These are phyloP conservation scores for Lycocorax pyrrhopterus DNA, from an alignment of 2,113 vertebrate species.

Conservation along the genomic window DNA sequence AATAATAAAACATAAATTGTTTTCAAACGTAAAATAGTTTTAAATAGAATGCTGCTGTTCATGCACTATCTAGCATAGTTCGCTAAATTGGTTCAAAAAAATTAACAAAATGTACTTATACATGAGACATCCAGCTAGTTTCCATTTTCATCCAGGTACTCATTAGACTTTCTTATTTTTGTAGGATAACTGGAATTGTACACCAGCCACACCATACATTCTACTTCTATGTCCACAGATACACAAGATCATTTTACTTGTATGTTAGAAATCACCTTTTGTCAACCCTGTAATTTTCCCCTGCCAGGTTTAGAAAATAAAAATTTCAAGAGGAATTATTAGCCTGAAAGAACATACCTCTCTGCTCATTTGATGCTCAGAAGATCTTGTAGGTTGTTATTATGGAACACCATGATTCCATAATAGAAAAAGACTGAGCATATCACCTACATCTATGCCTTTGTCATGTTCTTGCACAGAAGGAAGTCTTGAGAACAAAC, in stretches of 20 bases:
- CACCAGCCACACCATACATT: background rate
- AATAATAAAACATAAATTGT: background rate
- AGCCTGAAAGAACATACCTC: background rate
- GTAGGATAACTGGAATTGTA: background rate
- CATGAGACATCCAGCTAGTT: background rate
- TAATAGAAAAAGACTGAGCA: background rate
- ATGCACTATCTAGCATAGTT: background rate
- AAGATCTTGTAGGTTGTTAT: background rate
- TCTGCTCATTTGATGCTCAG: background rate
- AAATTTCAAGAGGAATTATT: background rate
- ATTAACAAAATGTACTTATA: background rate
- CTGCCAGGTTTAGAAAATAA: background rate
- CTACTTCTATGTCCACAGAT: background rate
- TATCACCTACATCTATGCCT: background rate
- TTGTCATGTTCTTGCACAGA: background rate
- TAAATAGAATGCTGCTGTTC: background rate
- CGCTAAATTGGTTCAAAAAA: background rate
- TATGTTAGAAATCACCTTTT: background rate
- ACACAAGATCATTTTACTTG: background rate
- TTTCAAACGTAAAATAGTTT: background rate
- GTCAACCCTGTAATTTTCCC: background rate
- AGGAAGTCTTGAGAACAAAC: background rate
- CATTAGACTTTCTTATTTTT: background rate
- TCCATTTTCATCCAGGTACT: background rate
- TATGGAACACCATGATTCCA: background rate